Evolutionary conservation across 2,797 vertebrate species (phyloP).

Genomic region (Emys orbicularis): DNA sequence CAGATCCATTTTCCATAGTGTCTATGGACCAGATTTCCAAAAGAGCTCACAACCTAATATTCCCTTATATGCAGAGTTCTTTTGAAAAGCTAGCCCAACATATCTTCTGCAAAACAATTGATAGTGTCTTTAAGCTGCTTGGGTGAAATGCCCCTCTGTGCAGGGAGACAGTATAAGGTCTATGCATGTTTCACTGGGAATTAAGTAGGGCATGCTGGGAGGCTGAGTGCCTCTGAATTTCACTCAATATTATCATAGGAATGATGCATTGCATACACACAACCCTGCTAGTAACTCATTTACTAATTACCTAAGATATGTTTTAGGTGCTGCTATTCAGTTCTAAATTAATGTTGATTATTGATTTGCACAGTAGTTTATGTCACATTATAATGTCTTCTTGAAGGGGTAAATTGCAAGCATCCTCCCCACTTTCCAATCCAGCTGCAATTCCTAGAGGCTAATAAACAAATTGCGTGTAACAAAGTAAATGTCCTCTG

Average conservation of each 20-base stretch:
- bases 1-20: background rate
- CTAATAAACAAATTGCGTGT: background rate
- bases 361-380: background rate
- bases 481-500: background rate
- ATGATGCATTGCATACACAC: background rate
- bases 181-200: background rate
- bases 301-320: background rate
- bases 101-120: background rate
- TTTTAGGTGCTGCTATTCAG: background rate
- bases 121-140: background rate
- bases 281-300: background rate
- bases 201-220: background rate
- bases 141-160: background rate
- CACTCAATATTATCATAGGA: rapidly evolving
- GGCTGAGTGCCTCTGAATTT: background rate
- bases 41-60: background rate
- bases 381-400: background rate
- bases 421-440: background rate
- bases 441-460: background rate
- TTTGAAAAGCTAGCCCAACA: background rate
- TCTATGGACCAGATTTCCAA: background rate
- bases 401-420: background rate
- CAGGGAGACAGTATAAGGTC: background rate
- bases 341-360: background rate
- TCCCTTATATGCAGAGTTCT: background rate